Percentiles rank a stretch among this genome's conserved stretches.
Evolutionary conservation across 2,113 vertebrate species (phyloP).

Genomic region (Theristicus caerulescens): DNA sequence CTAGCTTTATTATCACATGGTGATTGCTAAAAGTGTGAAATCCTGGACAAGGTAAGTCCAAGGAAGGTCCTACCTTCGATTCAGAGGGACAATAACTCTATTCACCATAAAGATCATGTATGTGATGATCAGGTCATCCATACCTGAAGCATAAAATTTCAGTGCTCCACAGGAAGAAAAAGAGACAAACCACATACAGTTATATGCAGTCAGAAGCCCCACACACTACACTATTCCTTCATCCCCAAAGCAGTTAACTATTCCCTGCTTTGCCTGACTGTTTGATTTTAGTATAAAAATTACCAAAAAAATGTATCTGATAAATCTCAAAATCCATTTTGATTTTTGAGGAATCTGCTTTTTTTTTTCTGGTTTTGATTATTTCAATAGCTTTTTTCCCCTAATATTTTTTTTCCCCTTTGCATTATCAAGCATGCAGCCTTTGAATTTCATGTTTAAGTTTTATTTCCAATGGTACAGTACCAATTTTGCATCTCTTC

Average conservation of each 20-base stretch:
- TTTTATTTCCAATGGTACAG: neutral
- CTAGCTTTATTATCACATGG: neutral
- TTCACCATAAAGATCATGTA: neutral
- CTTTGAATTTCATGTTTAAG: constrained; percentile 31
- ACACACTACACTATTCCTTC: neutral
- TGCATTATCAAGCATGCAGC: neutral
- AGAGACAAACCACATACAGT: neutral
- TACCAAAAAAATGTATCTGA: neutral
- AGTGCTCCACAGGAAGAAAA: neutral
- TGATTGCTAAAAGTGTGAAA: neutral
- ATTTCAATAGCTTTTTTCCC: neutral
- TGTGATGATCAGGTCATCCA: neutral
- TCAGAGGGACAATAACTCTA: neutral
- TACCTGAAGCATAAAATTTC: neutral
- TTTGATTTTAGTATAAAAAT: neutral
- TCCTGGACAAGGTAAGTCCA: neutral
- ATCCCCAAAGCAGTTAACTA: neutral
- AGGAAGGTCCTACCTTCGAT: neutral
- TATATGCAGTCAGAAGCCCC: neutral
- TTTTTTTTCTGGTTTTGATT: neutral
- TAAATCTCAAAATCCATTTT: neutral
- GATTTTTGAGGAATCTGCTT: neutral
- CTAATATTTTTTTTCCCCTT: neutral
- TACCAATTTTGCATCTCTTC: constrained; percentile 12
- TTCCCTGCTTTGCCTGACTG: neutral